A percentile compares a stretch with the other conserved stretches of the same genome.
phyloP scores from a whole-genome alignment of 2,797 vertebrate species.

The Podarcis lilfordi region DNA sequence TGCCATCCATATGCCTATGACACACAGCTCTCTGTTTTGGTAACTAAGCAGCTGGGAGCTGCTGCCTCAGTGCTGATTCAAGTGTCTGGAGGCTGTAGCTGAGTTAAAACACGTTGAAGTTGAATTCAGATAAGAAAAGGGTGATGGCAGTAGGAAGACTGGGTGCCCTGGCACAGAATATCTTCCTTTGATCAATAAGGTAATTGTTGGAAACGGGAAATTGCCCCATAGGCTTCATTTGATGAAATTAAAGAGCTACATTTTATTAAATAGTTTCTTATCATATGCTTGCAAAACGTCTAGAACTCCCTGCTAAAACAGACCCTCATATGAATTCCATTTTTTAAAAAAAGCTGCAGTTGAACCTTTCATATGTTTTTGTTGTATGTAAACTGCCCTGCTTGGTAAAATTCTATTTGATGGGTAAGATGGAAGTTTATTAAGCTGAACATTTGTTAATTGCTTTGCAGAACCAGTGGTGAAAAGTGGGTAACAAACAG shows the following conservation, averaged over 20 bases:
- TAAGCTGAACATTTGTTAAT: not conserved
- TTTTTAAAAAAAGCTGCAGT: not conserved
- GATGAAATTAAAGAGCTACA: not conserved
- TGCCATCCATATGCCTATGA: not conserved
- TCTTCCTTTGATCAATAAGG: not conserved
- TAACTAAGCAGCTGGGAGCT: slow-evolving; percentile 22
- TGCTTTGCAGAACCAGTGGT: not conserved
- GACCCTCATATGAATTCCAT: not conserved
- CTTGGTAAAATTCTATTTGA: not conserved
- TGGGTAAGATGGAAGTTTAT: not conserved
- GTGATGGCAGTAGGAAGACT: not conserved
- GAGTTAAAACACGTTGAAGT: not conserved
- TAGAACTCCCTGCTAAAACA: not conserved
- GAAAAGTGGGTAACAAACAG: not conserved
- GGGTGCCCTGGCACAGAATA: not conserved
- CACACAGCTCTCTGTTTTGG: slow-evolving; percentile 5
- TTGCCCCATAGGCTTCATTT: not conserved
- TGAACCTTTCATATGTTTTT: not conserved
- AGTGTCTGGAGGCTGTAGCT: slow-evolving; percentile 7
- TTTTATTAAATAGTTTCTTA: not conserved
- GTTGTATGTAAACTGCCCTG: not conserved
- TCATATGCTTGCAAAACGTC: not conserved
- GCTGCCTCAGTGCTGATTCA: slow-evolving; percentile 1
- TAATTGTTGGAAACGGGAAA: not conserved
- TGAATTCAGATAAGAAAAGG: not conserved